These are phyloP conservation scores for Catotricha subobsoleta DNA, from an alignment of 2,888 invertebrate species.

Conservation along the genomic window DNA sequence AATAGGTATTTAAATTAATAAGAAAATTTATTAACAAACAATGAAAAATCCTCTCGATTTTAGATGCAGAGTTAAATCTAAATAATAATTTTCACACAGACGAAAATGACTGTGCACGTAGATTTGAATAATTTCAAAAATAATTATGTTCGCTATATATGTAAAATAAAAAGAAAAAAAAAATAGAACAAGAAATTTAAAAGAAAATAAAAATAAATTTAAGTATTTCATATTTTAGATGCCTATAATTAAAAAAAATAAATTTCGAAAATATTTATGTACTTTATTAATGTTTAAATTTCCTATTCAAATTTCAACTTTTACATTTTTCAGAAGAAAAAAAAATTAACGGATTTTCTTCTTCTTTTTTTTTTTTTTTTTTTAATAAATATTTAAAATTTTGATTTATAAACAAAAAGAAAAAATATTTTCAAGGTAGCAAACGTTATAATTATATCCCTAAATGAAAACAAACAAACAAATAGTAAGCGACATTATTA, in stretches of 20 bases:
- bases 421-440: no score
- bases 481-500: neutral
- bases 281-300: no score
- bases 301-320: no score
- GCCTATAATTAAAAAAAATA: neutral
- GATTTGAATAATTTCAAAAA: no score
- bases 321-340: no score
- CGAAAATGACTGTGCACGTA: no score
- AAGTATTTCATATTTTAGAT: neutral
- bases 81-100: neutral
- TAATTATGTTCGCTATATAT: no score
- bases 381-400: no score
- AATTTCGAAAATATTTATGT: no score
- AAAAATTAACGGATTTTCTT: no score
- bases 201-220: neutral
- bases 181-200: neutral
- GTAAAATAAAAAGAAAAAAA: neutral
- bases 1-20: neutral
- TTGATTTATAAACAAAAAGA: no score
- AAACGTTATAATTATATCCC: neutral
- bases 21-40: neutral
- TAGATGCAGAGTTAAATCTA: neutral
- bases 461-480: neutral
- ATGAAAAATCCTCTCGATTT: neutral
- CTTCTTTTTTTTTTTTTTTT: no score